These are phyloP conservation scores for Acanthisitta chloris DNA, from an alignment of 2,113 vertebrate genomes.

Conservation along the genomic window DNA sequence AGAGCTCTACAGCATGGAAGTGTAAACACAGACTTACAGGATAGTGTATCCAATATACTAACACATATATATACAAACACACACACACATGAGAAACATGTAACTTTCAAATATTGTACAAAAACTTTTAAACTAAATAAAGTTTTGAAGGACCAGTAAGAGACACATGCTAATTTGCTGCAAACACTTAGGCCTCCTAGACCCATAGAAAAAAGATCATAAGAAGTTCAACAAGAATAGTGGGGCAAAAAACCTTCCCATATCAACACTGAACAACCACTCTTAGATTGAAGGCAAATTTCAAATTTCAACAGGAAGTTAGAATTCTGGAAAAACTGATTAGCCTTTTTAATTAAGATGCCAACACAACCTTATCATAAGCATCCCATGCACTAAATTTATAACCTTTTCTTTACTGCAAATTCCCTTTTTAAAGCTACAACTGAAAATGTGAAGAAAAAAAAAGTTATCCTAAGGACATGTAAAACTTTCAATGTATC, in stretches of 20 bases:
- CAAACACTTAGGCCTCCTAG: neutral
- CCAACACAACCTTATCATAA: neutral
- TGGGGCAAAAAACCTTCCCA: accelerated
- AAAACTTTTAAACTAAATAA: neutral
- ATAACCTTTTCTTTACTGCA: neutral
- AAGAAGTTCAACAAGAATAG: neutral
- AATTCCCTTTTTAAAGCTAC: neutral
- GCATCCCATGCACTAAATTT: neutral
- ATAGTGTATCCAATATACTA: neutral
- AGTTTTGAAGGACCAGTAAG: neutral
- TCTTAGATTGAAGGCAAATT: neutral
- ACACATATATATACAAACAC: neutral
- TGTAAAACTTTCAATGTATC: neutral
- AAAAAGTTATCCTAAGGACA: neutral
- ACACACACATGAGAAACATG: accelerated
- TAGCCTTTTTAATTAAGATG: neutral
- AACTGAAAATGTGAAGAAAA: neutral
- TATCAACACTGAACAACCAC: neutral
- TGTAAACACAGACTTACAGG: neutral
- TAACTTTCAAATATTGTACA: neutral
- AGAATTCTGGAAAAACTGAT: neutral
- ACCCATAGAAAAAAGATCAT: neutral
- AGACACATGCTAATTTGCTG: neutral
- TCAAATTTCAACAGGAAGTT: neutral
- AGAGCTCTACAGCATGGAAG: neutral